Base-by-base conservation (phyloP, 2,113 vertebrate species). In the Apaloderma vittatum region DNA sequence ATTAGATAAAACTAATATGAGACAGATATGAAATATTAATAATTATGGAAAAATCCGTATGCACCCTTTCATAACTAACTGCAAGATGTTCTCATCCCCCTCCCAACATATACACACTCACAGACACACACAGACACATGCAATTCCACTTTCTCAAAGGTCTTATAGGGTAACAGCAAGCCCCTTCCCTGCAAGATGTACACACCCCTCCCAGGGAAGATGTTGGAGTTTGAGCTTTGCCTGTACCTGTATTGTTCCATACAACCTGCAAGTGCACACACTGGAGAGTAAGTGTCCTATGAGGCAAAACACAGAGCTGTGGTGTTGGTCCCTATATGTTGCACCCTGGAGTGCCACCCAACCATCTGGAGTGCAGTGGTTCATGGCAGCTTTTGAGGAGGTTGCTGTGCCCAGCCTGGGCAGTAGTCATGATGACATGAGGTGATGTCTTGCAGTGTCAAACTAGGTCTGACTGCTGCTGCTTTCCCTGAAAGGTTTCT, bases 121-220 rank as follows among this genome's bases (percentile, higher is more conserved):
- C 40, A 40, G 10, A 24, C 11, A 3, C 6, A 7, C 6, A 2
- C 11, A 45, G 2, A 30, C 46, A 45, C 8, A 26, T 15, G 3
- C 2, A 58, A 8, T 13, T 8, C 5, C 4, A 10, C 10, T 36
- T 26, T 73, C 29, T 65, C 17, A 52, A 37, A 73, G 14, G 1
- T 9, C 20, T 20, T 34, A 12, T 12, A 70, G 12, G 10, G 49
- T 49, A 23, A 5, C 37, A 63, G 6, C 12, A 34, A 6, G 2
- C 1, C 22, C 9, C 9, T 62, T 76, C 18, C 20, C 8, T 54
- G 6, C 24, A 45, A 22, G 8, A 4, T 14, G 2, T 5, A 3
- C 17, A 21, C 5, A 16, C 0, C 0, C 23, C 8, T 73, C 29
- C 17, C 2, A 2, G 36, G 32, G 21, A n/a, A 63, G 27, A 17